A percentile compares a stretch with the other conserved stretches of the same genome.
phyloP scores from a whole-genome alignment of 2,797 vertebrate genomes.

The Hippoglossus hippoglossus region DNA sequence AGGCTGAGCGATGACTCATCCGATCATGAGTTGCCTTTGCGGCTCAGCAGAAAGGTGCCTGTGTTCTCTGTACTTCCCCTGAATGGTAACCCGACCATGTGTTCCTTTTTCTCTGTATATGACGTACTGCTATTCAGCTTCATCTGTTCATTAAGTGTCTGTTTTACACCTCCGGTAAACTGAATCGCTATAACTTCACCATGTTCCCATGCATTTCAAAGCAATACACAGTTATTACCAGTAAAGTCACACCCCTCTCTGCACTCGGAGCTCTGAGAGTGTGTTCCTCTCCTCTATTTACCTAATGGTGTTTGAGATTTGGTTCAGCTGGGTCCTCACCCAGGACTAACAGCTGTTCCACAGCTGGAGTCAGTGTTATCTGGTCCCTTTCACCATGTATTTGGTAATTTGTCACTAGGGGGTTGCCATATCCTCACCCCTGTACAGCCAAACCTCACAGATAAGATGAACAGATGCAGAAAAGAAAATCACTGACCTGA shows the following conservation, averaged over 20 bases:
- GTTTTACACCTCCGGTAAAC: conserved; percentile 27
- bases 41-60: conserved; percentile 15
- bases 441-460: conserved; percentile 8
- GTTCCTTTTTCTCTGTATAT: conserved; percentile 11
- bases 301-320: no score
- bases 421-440: not conserved
- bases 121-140: conserved; percentile 36
- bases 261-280: not conserved
- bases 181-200: conserved; percentile 14
- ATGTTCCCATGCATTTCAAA: conserved; percentile 20
- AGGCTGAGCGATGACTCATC: conserved; percentile 40
- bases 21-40: conserved; percentile 21
- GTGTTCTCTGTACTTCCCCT: conserved; percentile 23
- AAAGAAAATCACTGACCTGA: conserved; percentile 18
- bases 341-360: conserved; percentile 14
- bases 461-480: not conserved
- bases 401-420: conserved; percentile 8
- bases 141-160: conserved; percentile 19
- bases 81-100: conserved; percentile 6
- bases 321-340: no score
- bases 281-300: no score
- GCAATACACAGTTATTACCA: not conserved
- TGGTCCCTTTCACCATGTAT: not conserved
- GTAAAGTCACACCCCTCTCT: not conserved
- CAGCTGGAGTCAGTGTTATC: not conserved